A percentile compares a stretch with the other conserved stretches of the same genome.
These are phyloP conservation scores for Nebria brevicollis DNA, from an alignment of 2,888 invertebrate genomes.

Conservation along the genomic window DNA sequence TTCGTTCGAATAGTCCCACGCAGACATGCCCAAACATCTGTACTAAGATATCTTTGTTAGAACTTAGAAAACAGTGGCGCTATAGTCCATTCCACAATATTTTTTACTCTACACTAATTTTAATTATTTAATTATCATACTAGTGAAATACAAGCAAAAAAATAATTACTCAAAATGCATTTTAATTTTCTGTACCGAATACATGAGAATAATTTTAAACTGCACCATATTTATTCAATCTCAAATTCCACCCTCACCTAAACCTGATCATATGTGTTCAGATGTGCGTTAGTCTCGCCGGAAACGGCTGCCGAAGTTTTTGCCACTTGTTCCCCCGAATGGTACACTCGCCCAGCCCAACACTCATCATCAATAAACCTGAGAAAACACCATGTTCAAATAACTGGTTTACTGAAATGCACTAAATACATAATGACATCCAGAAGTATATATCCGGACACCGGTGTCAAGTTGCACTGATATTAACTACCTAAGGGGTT, in stretches of 20 bases:
- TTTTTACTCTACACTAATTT: neutral
- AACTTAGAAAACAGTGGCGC: neutral
- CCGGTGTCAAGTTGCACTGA: slow-evolving; percentile 27
- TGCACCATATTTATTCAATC: slow-evolving; percentile 17
- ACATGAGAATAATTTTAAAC: neutral
- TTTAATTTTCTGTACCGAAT: no score
- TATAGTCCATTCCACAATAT: neutral
- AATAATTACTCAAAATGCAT: no score
- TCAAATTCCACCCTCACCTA: slow-evolving; percentile 12
- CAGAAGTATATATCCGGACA: slow-evolving; percentile 41
- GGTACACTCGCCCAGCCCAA: neutral
- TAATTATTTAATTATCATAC: no score
- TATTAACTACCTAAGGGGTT: slow-evolving; percentile 29
- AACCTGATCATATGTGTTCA: slow-evolving; percentile 33
- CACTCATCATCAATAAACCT: neutral
- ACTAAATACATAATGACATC: slow-evolving; percentile 46
- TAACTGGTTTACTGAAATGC: slow-evolving; percentile 17
- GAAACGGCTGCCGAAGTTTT: slow-evolving; percentile 44
- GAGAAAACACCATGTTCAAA: neutral
- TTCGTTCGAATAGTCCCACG: slow-evolving; percentile 40
- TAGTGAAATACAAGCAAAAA: no score
- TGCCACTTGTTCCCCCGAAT: slow-evolving; percentile 41
- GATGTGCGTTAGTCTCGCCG: slow-evolving; percentile 29
- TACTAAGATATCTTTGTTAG: neutral
- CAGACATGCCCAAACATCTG: slow-evolving; percentile 5